A percentile compares a stretch with the other conserved stretches of the same genome.
Conservation (phyloP, 2,113 vertebrate species). For the Scytalopus superciliaris region DNA sequence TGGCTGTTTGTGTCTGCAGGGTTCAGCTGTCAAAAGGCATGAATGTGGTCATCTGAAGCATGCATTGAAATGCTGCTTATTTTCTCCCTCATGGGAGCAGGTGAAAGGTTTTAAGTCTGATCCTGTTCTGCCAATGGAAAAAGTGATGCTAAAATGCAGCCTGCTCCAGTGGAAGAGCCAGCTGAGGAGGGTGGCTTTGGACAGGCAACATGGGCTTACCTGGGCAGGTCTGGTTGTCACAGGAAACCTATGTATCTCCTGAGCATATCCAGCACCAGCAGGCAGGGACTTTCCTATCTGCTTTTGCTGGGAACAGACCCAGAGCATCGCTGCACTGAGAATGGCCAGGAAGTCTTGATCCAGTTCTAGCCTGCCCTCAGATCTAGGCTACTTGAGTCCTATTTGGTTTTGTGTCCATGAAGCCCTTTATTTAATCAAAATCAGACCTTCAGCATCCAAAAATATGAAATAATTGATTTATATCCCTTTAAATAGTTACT, state of each 20-base stretch:
- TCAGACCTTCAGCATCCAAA: neutral
- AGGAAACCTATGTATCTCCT: neutral
- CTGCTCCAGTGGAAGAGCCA: rapidly evolving
- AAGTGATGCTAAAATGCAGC: neutral
- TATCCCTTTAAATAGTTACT: neutral
- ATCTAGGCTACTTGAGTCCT: neutral
- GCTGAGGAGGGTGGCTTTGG: neutral
- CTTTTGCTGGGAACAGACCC: neutral
- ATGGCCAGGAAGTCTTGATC: neutral
- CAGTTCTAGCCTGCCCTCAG: neutral
- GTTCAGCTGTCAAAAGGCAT: neutral
- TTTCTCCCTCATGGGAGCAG: neutral
- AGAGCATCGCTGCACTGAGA: neutral
- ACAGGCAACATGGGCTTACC: neutral
- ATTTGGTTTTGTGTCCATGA: neutral
- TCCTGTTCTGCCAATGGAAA: neutral
- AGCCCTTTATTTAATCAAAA: neutral
- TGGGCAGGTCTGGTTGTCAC: neutral
- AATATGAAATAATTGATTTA: neutral
- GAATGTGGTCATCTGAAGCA: neutral
- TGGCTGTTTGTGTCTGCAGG: neutral
- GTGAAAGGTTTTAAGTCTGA: neutral
- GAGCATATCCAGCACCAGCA: neutral
- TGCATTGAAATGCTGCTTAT: neutral
- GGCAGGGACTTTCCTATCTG: neutral